These are phyloP conservation scores for Stictocephala bisonia DNA, from an alignment of 2,888 invertebrate species.

Conservation along the genomic window DNA sequence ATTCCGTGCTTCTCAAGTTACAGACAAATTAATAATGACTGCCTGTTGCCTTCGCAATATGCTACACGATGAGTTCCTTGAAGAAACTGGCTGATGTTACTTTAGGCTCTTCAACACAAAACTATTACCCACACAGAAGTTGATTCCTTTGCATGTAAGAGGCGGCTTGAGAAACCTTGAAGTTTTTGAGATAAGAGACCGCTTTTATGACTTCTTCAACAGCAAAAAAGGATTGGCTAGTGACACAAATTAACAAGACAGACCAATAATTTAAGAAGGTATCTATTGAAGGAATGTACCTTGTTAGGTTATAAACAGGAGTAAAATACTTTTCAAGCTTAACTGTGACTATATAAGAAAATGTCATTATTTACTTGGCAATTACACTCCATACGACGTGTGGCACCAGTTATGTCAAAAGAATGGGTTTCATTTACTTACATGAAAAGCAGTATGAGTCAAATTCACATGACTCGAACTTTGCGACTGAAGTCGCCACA, in stretches of 20 bases:
- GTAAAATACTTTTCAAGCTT: background rate
- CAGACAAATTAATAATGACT: conserved; percentile 35
- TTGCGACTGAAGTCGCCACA: background rate
- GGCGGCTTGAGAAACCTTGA: conserved; percentile 40
- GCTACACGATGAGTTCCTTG: conserved; percentile 38
- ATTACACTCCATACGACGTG: background rate
- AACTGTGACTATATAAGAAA: background rate
- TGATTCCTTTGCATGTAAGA: conserved; percentile 14
- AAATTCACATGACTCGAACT: background rate
- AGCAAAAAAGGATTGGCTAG: conserved; percentile 34
- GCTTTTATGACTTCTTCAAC: conserved; percentile 33
- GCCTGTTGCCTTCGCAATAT: conserved; percentile 43
- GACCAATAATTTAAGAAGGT: background rate
- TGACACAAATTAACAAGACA: conserved; percentile 12
- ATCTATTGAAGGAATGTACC: background rate
- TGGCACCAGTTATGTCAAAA: background rate
- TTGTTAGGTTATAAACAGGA: conserved; percentile 4
- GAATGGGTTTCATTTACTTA: background rate
- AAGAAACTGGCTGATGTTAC: conserved; percentile 22
- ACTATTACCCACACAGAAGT: conserved; percentile 34
- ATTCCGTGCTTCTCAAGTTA: conserved; percentile 25
- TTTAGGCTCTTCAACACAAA: conserved; percentile 32
- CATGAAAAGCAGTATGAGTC: background rate
- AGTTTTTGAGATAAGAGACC: conserved; percentile 38
- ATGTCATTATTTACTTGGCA: background rate